Evolutionary conservation across 2,797 vertebrate genomes (phyloP).

Genomic region (Lutjanus argentimaculatus): DNA sequence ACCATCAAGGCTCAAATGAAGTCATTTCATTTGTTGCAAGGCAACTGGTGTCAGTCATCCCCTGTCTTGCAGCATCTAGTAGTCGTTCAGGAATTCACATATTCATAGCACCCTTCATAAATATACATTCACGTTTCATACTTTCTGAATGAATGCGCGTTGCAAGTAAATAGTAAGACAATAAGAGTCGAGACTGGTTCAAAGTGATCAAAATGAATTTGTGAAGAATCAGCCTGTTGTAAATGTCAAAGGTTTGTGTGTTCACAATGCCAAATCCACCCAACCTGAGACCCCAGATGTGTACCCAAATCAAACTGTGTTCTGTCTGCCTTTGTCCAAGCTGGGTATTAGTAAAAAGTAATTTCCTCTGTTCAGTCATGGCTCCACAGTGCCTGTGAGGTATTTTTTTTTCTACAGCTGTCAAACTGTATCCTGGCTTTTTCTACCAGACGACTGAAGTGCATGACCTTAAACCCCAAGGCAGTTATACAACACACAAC

Average conservation of each 20-base stretch:
- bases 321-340: constrained; percentile 63
- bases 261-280: constrained; percentile 13
- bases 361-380: constrained; percentile 73
- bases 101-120: neutral
- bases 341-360: constrained; percentile 71
- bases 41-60: constrained; percentile 3
- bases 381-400: constrained; percentile 52
- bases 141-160: neutral
- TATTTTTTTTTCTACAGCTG: constrained; percentile 52
- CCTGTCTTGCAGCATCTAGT: neutral
- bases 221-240: neutral
- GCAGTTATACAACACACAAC: constrained; percentile 37
- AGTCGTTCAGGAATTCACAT: constrained; percentile 15
- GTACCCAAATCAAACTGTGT: constrained; percentile 56
- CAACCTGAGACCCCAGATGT: constrained; percentile 57
- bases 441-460: constrained; percentile 49
- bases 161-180: neutral
- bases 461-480: constrained; percentile 61
- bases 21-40: constrained; percentile 22
- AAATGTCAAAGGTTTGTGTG: constrained; percentile 1
- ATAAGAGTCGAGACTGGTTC: neutral
- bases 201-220: neutral
- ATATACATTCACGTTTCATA: neutral
- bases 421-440: constrained; percentile 56
- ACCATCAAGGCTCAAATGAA: neutral